These are phyloP conservation scores for Popillia japonica DNA, from an alignment of 1,140 invertebrate genomes.

Conservation along the genomic window DNA sequence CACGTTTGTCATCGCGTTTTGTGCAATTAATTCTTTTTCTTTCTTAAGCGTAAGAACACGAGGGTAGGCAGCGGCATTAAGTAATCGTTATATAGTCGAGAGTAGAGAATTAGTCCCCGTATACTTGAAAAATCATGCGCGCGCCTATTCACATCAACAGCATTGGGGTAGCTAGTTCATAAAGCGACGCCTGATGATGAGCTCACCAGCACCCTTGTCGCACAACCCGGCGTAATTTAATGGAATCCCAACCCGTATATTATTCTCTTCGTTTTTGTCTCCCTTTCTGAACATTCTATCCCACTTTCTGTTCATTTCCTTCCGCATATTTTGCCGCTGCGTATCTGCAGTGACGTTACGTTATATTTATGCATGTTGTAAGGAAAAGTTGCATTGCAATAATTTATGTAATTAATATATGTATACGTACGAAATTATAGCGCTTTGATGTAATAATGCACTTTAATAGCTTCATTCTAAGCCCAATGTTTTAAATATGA, in stretches of 20 bases:
- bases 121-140: background rate
- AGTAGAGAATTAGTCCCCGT: background rate
- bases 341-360: background rate
- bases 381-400: background rate
- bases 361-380: too few species aligned
- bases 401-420: too few species aligned
- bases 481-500: too few species aligned
- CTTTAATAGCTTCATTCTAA: too few species aligned
- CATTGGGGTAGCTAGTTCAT: constrained; percentile 14
- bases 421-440: too few species aligned
- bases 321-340: background rate
- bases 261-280: background rate
- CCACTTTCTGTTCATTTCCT: background rate
- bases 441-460: too few species aligned
- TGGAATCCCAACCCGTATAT: background rate
- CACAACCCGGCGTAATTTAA: constrained; percentile 24
- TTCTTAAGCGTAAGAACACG: background rate
- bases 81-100: background rate
- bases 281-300: background rate
- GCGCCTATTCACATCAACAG: background rate
- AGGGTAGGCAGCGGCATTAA: background rate
- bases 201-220: constrained; percentile 21
- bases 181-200: constrained; percentile 30
- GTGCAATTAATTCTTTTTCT: constrained; percentile 3
- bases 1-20: background rate